Percentiles rank a stretch among this genome's conserved stretches.
These are phyloP conservation scores for Thumatha senex DNA, from an alignment of 2,888 invertebrate genomes.

Conservation along the genomic window DNA sequence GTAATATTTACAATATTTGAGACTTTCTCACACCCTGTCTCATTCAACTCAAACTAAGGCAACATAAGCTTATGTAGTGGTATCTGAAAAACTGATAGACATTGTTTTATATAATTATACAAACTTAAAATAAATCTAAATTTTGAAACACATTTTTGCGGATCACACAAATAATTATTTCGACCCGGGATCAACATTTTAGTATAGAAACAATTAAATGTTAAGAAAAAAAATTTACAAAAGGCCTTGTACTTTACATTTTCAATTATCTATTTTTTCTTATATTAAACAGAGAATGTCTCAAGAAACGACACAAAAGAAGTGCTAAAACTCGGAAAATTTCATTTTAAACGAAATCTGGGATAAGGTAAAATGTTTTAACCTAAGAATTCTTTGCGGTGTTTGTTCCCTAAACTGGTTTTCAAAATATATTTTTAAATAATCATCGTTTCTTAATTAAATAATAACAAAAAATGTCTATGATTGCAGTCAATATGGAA, in stretches of 20 bases:
- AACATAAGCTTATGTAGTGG: too few relatives aligned
- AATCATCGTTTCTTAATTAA: too few relatives aligned
- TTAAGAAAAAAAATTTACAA: neutral
- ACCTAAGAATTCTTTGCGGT: constrained; percentile 23
- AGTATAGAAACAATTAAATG: neutral
- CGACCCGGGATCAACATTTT: neutral
- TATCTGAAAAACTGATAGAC: too few relatives aligned
- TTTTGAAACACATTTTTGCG: too few relatives aligned
- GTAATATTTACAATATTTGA: too few relatives aligned
- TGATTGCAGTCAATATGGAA: too few relatives aligned
- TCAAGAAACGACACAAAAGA: constrained; percentile 8
- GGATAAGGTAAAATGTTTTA: constrained; percentile 29
- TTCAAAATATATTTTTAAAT: too few relatives aligned
- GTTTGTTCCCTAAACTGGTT: constrained; percentile 7
- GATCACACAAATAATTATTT: neutral
- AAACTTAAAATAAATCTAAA: too few relatives aligned
- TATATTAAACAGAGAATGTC: constrained; percentile 9
- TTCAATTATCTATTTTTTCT: constrained; percentile 10
- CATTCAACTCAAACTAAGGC: too few relatives aligned
- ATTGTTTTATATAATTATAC: too few relatives aligned
- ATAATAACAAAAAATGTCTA: too few relatives aligned
- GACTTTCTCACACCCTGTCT: too few relatives aligned
- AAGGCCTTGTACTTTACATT: constrained; percentile 1
- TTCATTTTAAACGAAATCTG: constrained; percentile 29
- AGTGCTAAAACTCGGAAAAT: constrained; percentile 19